Percentiles rank a stretch among this genome's conserved stretches.
Conservation (phyloP, 35 echinoderm and acorn worm species). For the Hemicentrotus pulcherrimus region DNA sequence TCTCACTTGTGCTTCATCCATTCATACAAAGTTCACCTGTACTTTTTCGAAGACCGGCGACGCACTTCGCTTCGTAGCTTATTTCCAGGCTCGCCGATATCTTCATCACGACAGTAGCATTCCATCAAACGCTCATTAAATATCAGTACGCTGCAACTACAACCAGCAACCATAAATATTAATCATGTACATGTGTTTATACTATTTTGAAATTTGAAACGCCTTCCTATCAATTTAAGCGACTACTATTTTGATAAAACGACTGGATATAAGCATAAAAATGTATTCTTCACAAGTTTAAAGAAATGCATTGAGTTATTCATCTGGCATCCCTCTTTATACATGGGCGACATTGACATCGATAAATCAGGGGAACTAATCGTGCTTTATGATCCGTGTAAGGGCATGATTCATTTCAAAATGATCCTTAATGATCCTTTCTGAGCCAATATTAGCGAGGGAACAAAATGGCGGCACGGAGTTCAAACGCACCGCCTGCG, state of each 20-base stretch:
- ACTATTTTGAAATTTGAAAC: too few relatives aligned
- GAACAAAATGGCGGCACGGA: neutral
- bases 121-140: neutral
- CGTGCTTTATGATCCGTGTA: slow-evolving; percentile 7
- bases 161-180: too few relatives aligned
- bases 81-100: neutral
- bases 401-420: neutral
- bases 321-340: neutral
- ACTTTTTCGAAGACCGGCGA: slow-evolving; percentile 1
- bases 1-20: too few relatives aligned
- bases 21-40: slow-evolving; percentile 20
- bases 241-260: neutral
- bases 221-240: neutral
- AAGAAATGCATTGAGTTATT: neutral
- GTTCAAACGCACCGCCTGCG: slow-evolving; percentile 15
- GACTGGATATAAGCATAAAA: neutral
- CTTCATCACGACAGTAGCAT: neutral
- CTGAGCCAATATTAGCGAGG: slow-evolving; percentile 27
- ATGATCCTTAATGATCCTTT: neutral
- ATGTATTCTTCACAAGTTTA: neutral
- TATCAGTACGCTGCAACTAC: neutral
- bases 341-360: neutral
- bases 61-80: neutral
- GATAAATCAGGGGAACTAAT: slow-evolving; percentile 20
- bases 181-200: too few relatives aligned